A percentile compares a stretch with the other conserved stretches of the same genome.
Evolutionary conservation across 1,140 invertebrate species (phyloP).

Genomic region (Drosophila santomea): DNA sequence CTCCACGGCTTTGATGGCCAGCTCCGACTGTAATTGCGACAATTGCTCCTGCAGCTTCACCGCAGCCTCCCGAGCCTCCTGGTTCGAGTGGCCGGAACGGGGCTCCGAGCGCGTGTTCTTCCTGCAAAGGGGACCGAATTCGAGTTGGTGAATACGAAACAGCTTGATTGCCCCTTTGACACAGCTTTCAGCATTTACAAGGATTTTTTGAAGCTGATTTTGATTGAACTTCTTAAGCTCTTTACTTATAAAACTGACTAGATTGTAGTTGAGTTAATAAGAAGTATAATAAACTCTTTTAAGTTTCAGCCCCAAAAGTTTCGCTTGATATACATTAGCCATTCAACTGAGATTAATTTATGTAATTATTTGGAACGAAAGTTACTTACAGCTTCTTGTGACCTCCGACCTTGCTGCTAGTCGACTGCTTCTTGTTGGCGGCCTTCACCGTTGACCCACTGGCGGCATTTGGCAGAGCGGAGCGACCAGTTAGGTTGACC

Average conservation of each 20-base stretch:
- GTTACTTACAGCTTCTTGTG: conserved; percentile 79
- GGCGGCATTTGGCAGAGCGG: conserved; percentile 59
- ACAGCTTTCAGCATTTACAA: neutral
- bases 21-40: conserved; percentile 78
- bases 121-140: conserved; percentile 66
- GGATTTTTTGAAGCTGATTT: neutral
- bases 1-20: conserved; percentile 75
- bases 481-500: conserved; percentile 89
- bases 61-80: conserved; percentile 50
- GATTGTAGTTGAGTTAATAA: too few species aligned
- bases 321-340: too few species aligned
- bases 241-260: neutral
- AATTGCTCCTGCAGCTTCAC: conserved; percentile 74
- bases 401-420: conserved; percentile 37
- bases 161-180: neutral
- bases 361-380: neutral
- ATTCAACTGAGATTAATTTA: too few species aligned
- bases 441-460: conserved; percentile 33
- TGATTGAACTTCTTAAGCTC: neutral
- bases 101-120: conserved; percentile 82
- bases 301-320: too few species aligned
- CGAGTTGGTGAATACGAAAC: conserved; percentile 34
- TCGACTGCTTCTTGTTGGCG: conserved; percentile 33
- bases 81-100: conserved; percentile 41
- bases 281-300: too few species aligned